These are phyloP conservation scores for Thripadectes ignobilis DNA, from an alignment of 2,797 vertebrate species.

Conservation along the genomic window DNA sequence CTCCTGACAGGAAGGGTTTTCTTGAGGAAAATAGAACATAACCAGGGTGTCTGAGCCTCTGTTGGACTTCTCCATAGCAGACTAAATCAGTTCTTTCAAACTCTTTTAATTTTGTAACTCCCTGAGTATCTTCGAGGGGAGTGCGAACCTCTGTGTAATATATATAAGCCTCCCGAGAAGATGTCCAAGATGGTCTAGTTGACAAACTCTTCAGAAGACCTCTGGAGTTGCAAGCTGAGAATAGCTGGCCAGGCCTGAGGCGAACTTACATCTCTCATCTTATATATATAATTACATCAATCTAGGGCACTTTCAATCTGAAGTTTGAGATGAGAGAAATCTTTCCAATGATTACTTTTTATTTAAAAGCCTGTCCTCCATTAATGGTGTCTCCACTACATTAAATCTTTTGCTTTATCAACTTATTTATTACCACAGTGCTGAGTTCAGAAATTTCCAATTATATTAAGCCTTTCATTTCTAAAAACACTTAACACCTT, in stretches of 20 bases:
- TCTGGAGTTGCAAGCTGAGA: background rate
- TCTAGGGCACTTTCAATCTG: background rate
- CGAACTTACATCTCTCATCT: background rate
- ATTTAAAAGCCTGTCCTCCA: background rate
- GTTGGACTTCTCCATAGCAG: background rate
- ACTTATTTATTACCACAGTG: background rate
- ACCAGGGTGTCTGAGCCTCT: background rate
- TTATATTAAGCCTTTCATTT: background rate
- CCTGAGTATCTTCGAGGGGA: background rate
- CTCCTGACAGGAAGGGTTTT: background rate
- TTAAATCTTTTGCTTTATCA: background rate
- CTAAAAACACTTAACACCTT: background rate
- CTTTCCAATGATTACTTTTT: background rate
- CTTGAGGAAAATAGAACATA: background rate
- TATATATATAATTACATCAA: background rate
- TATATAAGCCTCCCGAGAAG: background rate
- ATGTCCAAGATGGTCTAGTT: background rate
- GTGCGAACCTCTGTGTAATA: background rate
- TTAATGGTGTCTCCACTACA: background rate
- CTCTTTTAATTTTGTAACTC: background rate
- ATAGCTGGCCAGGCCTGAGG: background rate
- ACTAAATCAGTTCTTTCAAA: background rate
- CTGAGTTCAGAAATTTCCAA: background rate
- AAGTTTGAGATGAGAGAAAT: background rate
- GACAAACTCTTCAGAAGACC: background rate